These are phyloP conservation scores for Probaryconus sp. DNA, from an alignment of 1,140 invertebrate species.

Conservation along the genomic window DNA sequence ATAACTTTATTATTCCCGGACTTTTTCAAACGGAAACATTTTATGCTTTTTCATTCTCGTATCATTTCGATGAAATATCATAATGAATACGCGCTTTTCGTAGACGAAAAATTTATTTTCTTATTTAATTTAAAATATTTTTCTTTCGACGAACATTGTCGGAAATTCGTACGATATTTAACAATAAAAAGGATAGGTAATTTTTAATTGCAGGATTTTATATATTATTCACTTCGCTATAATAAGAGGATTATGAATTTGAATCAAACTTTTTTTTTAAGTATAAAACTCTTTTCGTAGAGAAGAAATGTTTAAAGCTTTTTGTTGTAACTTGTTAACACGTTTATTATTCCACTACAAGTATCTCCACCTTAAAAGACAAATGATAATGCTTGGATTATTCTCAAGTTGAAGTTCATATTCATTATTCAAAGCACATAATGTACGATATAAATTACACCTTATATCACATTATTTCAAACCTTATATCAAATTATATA, in stretches of 20 bases:
- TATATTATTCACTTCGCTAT: too few relatives aligned
- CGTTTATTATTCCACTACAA: constrained; percentile 24
- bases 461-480: constrained; percentile 21
- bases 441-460: constrained; percentile 24
- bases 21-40: neutral
- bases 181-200: too few relatives aligned
- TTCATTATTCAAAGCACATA: constrained; percentile 29
- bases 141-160: too few relatives aligned
- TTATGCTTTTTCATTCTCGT: neutral
- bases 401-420: constrained; percentile 27
- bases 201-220: too few relatives aligned
- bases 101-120: too few relatives aligned
- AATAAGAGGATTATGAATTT: too few relatives aligned
- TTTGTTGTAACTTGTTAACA: constrained; percentile 25
- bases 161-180: too few relatives aligned
- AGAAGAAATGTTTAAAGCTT: constrained; percentile 4
- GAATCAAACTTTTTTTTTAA: constrained; percentile 1
- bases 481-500: too few relatives aligned
- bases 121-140: too few relatives aligned
- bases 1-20: neutral
- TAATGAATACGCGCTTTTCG: too few relatives aligned
- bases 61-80: too few relatives aligned
- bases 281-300: too few relatives aligned
- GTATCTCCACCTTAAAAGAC: constrained; percentile 6
- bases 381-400: constrained; percentile 27